A percentile compares a stretch with the other conserved stretches of the same genome.
Conservation (phyloP, 2,113 vertebrate species). For the Coregonus clupeaformis region DNA sequence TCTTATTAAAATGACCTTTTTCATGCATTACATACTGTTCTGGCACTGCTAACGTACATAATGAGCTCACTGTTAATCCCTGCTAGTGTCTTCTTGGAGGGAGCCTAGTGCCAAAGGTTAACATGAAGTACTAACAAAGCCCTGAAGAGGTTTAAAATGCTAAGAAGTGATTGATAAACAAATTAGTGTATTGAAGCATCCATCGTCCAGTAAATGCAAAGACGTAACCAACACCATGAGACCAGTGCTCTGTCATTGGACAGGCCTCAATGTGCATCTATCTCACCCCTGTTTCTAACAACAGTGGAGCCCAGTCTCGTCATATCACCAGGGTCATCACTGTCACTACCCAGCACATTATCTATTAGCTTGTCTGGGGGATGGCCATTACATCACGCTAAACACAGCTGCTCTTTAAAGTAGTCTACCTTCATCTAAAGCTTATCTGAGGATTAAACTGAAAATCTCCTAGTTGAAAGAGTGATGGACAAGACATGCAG, state of each 20-base stretch:
- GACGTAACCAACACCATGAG: not conserved
- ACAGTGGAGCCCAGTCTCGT: not conserved
- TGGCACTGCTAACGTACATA: conserved; percentile 62
- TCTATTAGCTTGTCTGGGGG: not conserved
- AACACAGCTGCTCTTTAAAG: conserved; percentile 16
- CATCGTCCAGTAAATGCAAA: conserved; percentile 10
- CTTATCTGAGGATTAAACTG: conserved; percentile 19
- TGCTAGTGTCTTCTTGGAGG: conserved; percentile 37
- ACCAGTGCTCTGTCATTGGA: not conserved
- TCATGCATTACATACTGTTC: conserved; percentile 29
- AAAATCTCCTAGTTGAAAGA: conserved; percentile 12
- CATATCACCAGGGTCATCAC: conserved; percentile 24
- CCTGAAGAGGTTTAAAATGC: conserved; percentile 30
- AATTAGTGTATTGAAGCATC: conserved; percentile 18
- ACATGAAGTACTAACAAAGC: conserved; percentile 60
- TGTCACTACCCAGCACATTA: not conserved
- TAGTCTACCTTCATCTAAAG: conserved; percentile 1
- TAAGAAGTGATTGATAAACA: conserved; percentile 44
- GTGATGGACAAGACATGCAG: conserved; percentile 3
- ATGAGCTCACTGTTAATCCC: conserved; percentile 61
- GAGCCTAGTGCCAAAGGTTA: conserved; percentile 44
- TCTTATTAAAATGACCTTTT: conserved; percentile 27
- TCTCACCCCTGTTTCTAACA: conserved; percentile 7
- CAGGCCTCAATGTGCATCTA: not conserved
- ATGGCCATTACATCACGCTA: conserved; percentile 26